Conservation (phyloP, 1,140 invertebrate genomes). For the Metopolophium dirhodum region DNA sequence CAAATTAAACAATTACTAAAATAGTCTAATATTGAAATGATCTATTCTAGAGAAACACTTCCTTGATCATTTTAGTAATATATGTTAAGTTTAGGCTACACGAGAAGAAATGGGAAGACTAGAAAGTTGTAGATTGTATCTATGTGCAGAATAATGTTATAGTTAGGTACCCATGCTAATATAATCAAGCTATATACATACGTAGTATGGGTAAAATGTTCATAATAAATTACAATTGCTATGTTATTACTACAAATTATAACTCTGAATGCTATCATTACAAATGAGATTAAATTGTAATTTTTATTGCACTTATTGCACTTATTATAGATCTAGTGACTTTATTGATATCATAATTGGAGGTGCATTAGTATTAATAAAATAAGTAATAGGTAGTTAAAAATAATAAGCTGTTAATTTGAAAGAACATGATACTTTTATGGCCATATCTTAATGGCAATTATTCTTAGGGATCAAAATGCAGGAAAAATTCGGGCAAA, state of each 20-base stretch:
- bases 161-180: no score
- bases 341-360: not conserved
- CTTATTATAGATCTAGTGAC: not conserved
- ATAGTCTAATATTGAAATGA: not conserved
- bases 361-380: not conserved
- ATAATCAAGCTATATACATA: not conserved
- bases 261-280: not conserved
- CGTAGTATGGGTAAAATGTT: not conserved
- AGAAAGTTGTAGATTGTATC: no score
- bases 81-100: not conserved
- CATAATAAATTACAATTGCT: not conserved
- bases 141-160: no score
- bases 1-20: not conserved
- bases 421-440: not conserved
- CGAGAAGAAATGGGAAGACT: not conserved
- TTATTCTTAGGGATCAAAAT: not conserved
- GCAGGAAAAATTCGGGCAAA: no score
- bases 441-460: not conserved
- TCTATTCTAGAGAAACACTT: not conserved
- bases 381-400: not conserved
- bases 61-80: not conserved
- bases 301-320: not conserved
- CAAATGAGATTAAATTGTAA: not conserved
- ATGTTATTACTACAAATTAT: not conserved
- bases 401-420: not conserved